Evolutionary conservation across 2,888 invertebrate genomes (phyloP).

Genomic region (Nudaria mundana): DNA sequence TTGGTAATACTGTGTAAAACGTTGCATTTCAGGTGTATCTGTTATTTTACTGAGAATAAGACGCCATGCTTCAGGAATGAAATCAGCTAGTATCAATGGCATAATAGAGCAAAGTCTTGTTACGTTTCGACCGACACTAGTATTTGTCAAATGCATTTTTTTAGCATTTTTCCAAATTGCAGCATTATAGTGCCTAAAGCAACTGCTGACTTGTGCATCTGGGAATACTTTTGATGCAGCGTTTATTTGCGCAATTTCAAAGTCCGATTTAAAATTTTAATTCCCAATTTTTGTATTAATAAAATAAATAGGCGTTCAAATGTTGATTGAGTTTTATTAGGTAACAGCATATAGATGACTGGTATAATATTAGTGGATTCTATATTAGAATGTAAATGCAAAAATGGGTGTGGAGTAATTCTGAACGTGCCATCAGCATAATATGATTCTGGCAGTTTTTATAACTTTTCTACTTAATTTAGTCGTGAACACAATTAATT

Average conservation of each 20-base stretch:
- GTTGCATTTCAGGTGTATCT: background rate
- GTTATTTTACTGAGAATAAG: background rate
- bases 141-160: background rate
- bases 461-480: background rate
- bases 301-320: too few species aligned
- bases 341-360: too few species aligned
- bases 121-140: background rate
- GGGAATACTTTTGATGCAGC: background rate
- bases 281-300: background rate
- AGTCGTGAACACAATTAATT: background rate
- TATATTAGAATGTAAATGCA: background rate
- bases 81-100: background rate
- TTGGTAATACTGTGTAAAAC: background rate
- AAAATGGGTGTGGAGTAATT: background rate
- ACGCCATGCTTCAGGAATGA: background rate
- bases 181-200: background rate
- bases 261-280: background rate
- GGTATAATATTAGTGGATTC: background rate
- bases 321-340: too few species aligned
- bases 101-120: background rate
- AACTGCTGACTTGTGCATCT: background rate
- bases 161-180: background rate
- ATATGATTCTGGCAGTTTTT: background rate
- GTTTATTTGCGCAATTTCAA: background rate
- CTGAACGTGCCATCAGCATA: background rate